Percentiles rank a stretch among this genome's conserved stretches.
Conservation (phyloP, 2,888 invertebrate genomes). For the Tuta absoluta region DNA sequence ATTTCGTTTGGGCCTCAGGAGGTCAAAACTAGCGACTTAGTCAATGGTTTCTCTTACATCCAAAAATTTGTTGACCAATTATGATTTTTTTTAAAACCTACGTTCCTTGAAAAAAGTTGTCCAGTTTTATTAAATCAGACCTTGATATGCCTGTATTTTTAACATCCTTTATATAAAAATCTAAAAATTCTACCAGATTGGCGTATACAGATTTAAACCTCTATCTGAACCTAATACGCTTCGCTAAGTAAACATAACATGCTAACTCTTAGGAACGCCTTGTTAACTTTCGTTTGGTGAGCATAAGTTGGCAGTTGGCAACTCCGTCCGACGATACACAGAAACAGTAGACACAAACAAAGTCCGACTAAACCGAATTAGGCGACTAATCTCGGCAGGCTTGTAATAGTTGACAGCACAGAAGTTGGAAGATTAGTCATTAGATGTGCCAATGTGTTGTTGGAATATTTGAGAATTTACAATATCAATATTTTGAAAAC, state of each 20-base stretch:
- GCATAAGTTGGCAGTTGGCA: constrained; percentile 27
- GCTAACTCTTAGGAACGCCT: constrained; percentile 5
- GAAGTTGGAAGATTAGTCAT: neutral
- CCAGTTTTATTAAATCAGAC: too few species aligned
- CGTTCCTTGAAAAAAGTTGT: too few species aligned
- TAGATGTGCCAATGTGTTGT: neutral
- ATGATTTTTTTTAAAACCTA: too few species aligned
- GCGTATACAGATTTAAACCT: neutral
- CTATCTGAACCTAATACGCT: neutral
- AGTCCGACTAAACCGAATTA: constrained; percentile 28
- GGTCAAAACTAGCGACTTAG: too few species aligned
- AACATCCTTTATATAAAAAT: too few species aligned
- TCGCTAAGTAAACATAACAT: neutral
- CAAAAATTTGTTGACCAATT: too few species aligned
- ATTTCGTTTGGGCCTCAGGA: too few species aligned
- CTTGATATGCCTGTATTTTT: too few species aligned
- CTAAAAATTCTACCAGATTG: neutral
- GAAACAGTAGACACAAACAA: constrained; percentile 27
- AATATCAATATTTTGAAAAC: too few species aligned
- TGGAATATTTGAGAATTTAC: too few species aligned
- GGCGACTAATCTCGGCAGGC: constrained; percentile 25
- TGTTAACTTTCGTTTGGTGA: constrained; percentile 22
- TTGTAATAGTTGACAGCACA: constrained; percentile 13
- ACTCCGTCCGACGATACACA: constrained; percentile 22
- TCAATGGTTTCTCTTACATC: too few species aligned